Evolutionary conservation across 2,113 vertebrate genomes (phyloP).

Genomic region (Siphamia tubifer): DNA sequence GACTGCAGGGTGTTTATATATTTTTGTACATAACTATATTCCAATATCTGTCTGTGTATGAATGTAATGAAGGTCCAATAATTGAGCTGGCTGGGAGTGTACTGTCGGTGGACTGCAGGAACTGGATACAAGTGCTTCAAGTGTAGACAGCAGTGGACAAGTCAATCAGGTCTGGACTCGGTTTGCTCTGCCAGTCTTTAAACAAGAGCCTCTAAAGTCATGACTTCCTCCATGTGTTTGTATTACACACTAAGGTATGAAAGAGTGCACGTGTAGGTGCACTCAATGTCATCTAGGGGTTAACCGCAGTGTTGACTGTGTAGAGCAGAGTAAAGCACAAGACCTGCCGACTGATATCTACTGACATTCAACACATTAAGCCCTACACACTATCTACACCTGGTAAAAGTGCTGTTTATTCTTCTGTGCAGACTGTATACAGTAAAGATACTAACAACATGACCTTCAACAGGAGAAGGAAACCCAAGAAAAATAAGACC

Average conservation of each 20-base stretch:
- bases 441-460: slow-evolving; percentile 39
- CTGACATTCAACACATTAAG: slow-evolving; percentile 67
- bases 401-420: slow-evolving; percentile 55
- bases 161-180: too few relatives aligned
- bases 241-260: background rate
- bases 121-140: too few relatives aligned
- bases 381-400: slow-evolving; percentile 46
- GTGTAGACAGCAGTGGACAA: too few relatives aligned
- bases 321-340: slow-evolving; percentile 45
- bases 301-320: slow-evolving; percentile 54
- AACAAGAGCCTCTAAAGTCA: background rate
- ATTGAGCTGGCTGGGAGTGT: too few relatives aligned
- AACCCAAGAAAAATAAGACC: background rate
- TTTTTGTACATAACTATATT: too few relatives aligned
- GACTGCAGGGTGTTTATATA: too few relatives aligned
- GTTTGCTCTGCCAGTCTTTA: background rate
- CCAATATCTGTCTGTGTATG: too few relatives aligned
- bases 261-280: background rate
- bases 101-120: too few relatives aligned
- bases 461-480: slow-evolving; percentile 39
- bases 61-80: too few relatives aligned
- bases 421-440: slow-evolving; percentile 40
- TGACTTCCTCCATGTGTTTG: background rate
- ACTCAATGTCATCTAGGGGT: slow-evolving; percentile 59
- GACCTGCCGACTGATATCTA: slow-evolving; percentile 50